A percentile compares a stretch with the other conserved stretches of the same genome.
Evolutionary conservation across 92 coral and sea anemone species (phyloP).

Genomic region (Zoanthus gigantus): DNA sequence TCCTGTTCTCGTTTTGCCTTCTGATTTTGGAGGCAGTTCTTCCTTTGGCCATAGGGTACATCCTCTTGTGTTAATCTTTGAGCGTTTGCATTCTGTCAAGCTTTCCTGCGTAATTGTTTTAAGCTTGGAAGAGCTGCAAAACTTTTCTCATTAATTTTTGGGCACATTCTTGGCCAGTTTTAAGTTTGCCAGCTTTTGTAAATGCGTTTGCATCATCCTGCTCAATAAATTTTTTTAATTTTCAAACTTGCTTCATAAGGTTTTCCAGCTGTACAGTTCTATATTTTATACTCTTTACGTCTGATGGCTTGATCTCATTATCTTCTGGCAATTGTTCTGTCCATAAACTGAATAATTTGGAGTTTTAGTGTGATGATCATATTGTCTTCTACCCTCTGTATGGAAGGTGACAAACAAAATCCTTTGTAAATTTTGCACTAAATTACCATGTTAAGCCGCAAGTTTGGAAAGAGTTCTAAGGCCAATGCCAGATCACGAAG

Average conservation of each 20-base stretch:
- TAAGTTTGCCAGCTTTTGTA: slow-evolving; percentile 31
- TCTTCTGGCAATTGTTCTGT: slow-evolving; percentile 13
- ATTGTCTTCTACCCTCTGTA: slow-evolving; percentile 10
- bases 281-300: slow-evolving; percentile 2
- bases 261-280: background rate
- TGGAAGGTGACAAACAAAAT: slow-evolving; percentile 20
- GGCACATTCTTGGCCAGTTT: slow-evolving; percentile 44
- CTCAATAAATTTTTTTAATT: background rate
- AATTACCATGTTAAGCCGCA: background rate
- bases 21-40: slow-evolving; percentile 37
- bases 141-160: slow-evolving; percentile 44
- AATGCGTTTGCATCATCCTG: slow-evolving; percentile 8
- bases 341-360: background rate
- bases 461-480: background rate
- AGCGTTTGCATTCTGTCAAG: slow-evolving; percentile 18
- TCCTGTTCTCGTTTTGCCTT: slow-evolving; percentile 48
- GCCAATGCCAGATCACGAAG: background rate
- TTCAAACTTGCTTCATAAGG: background rate
- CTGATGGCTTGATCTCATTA: slow-evolving; percentile 16
- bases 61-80: slow-evolving; percentile 36
- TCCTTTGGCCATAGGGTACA: slow-evolving; percentile 36
- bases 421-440: slow-evolving; percentile 27
- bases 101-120: slow-evolving; percentile 25
- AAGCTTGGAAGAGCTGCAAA: slow-evolving; percentile 30
- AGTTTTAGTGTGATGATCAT: slow-evolving; percentile 14